Evolutionary conservation across 2,113 vertebrate species (phyloP).

Genomic region (Larimichthys crocea): DNA sequence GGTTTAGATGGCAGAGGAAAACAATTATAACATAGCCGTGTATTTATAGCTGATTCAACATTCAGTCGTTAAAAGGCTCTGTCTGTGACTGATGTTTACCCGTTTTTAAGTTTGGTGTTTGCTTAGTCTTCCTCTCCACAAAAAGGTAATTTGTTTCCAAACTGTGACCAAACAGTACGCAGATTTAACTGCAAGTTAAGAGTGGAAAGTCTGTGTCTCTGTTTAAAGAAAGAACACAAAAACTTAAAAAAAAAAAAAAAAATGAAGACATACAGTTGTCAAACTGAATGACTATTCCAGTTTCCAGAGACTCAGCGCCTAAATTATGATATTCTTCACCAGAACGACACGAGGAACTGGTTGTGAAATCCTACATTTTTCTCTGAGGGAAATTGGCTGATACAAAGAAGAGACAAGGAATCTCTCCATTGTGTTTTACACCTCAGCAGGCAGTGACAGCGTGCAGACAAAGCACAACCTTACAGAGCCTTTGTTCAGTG

Average conservation of each 20-base stretch:
- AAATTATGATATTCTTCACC: not conserved
- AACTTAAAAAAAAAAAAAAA: too few relatives aligned
- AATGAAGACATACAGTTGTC: constrained; percentile 31
- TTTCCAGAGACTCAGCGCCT: constrained; percentile 4
- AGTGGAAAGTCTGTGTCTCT: constrained; percentile 69
- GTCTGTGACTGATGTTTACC: constrained; percentile 76
- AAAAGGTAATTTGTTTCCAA: constrained; percentile 54
- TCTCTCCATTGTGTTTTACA: constrained; percentile 46
- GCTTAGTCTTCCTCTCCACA: constrained; percentile 69
- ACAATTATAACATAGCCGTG: constrained; percentile 77
- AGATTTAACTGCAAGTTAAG: constrained; percentile 44
- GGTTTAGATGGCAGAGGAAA: constrained; percentile 79
- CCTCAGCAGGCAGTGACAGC: constrained; percentile 45
- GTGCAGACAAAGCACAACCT: constrained; percentile 45
- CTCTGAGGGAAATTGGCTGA: constrained; percentile 15
- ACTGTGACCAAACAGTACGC: constrained; percentile 54
- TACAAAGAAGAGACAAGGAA: not conserved
- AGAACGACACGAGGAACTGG: not conserved
- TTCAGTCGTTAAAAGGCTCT: constrained; percentile 68
- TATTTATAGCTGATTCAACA: constrained; percentile 82
- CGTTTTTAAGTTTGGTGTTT: constrained; percentile 71
- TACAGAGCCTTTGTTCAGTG: constrained; percentile 48
- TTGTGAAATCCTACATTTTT: not conserved
- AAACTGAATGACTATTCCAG: constrained; percentile 18
- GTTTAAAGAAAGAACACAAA: constrained; percentile 49